A percentile compares a stretch with the other conserved stretches of the same genome.
These are phyloP conservation scores for Gordius sp. DNA, from an alignment of 2,888 invertebrate genomes.

Conservation along the genomic window DNA sequence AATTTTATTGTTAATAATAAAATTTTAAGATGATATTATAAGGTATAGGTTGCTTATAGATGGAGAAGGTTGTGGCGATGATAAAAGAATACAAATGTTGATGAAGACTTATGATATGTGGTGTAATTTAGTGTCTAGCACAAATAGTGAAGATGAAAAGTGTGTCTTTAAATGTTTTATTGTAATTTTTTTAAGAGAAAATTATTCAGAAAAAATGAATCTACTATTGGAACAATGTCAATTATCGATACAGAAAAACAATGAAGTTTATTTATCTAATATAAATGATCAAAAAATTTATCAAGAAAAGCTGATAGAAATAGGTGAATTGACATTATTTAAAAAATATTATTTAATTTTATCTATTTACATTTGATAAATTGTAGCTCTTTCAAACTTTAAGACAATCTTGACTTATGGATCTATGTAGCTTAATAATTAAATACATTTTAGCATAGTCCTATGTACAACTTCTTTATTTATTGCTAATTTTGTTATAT, in stretches of 20 bases:
- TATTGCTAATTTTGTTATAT: too few species aligned
- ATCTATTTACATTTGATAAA: too few species aligned
- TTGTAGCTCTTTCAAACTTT: too few species aligned
- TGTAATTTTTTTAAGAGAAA: background rate
- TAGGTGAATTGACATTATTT: too few species aligned
- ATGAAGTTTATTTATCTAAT: background rate
- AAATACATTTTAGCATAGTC: too few species aligned
- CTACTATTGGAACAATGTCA: background rate
- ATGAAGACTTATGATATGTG: too few species aligned
- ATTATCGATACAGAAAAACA: background rate
- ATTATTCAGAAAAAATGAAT: background rate
- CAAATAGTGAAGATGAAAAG: background rate
- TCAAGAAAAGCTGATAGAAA: conserved; percentile 4
- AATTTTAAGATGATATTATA: conserved; percentile 15
- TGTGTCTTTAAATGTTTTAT: background rate
- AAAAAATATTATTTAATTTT: too few species aligned
- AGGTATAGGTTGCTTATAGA: conserved; percentile 4
- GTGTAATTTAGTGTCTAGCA: too few species aligned
- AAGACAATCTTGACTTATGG: too few species aligned
- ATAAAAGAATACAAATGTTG: conserved; percentile 4
- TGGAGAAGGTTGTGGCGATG: conserved; percentile 14
- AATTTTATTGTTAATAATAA: too few species aligned
- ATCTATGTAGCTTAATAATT: too few species aligned
- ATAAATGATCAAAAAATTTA: conserved; percentile 8
- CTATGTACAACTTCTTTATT: too few species aligned